phyloP scores from a whole-genome alignment of 2,113 vertebrate genomes.

The Platysternon megacephalum region DNA sequence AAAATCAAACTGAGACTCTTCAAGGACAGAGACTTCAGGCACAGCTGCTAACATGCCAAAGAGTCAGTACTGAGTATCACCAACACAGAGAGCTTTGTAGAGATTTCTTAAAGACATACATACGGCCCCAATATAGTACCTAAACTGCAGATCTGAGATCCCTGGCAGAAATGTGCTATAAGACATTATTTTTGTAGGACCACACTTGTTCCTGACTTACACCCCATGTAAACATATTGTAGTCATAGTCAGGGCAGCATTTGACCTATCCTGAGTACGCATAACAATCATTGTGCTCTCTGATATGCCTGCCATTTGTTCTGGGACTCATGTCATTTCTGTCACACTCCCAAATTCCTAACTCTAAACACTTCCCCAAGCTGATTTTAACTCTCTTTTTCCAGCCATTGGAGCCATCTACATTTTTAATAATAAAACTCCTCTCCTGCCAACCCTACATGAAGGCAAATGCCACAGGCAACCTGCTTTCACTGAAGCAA shows the following conservation, averaged over 20 bases:
- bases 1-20: not conserved
- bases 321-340: not conserved
- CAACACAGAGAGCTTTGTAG: not conserved
- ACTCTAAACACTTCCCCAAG: not conserved
- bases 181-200: not conserved
- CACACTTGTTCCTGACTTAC: not conserved
- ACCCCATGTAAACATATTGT: not conserved
- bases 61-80: not conserved
- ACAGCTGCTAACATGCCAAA: not conserved
- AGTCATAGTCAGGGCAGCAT: not conserved
- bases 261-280: not conserved
- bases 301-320: not conserved
- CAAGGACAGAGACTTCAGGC: not conserved
- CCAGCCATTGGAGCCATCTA: not conserved
- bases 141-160: not conserved
- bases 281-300: not conserved
- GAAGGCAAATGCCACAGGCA: not conserved
- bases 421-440: not conserved
- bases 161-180: not conserved
- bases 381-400: not conserved
- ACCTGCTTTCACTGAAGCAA: not conserved
- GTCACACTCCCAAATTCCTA: not conserved
- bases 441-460: not conserved
- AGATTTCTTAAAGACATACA: not conserved
- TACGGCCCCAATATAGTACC: fast-evolving